Evolutionary conservation across 2,797 vertebrate genomes (phyloP), one percentile per base, ranked within the genome.

Genomic region (Channa striata): DNA sequence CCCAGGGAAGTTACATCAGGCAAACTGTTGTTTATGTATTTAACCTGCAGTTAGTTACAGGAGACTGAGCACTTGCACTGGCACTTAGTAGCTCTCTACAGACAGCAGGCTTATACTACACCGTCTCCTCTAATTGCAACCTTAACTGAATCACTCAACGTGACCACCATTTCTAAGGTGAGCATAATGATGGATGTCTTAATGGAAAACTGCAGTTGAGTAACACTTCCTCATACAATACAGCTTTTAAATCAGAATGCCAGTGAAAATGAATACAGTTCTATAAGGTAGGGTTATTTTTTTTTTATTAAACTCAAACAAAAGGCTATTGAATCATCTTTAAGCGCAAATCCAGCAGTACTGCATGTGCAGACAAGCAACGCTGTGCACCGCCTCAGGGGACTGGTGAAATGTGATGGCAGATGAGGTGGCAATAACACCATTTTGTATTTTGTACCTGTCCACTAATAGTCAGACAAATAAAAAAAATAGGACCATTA

Each of bases 21-120:
- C 39, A 82, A 64, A 63, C 56, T 8, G 68, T 40, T 8, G 42
- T 77, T 80, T 66, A 79, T 62, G 81, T 86, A 70, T 73, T 84
- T 87, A 79, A 74, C 77, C 81, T 78, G 77, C 74, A 84, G 81
- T 87, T 85, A 82, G 79, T 88, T 84, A 78, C 53, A 11, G 67
- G 46, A 84, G 82, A 81, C 59, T 47, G 72, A 80, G 64, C 73
- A 75, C 81, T 86, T 87, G 40, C 70, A 81, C 68, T 59, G 57
- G 74, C 78, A 87, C 80, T 88, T 78, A 74, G 61, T 54, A 71
- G 79, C 69, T 59, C 77, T 80, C 52, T 72, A 74, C 69, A 77
- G 77, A 77, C 61, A 72, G 57, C 77, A 57, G 68, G 73, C 74
- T 84, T 80, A 73, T 79, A 83, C 84, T 87, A 86, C 76, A 72